A percentile compares a stretch with the other conserved stretches of the same genome.
Evolutionary conservation across 2,797 vertebrate species (phyloP).

Genomic region (Myripristis jacobus): DNA sequence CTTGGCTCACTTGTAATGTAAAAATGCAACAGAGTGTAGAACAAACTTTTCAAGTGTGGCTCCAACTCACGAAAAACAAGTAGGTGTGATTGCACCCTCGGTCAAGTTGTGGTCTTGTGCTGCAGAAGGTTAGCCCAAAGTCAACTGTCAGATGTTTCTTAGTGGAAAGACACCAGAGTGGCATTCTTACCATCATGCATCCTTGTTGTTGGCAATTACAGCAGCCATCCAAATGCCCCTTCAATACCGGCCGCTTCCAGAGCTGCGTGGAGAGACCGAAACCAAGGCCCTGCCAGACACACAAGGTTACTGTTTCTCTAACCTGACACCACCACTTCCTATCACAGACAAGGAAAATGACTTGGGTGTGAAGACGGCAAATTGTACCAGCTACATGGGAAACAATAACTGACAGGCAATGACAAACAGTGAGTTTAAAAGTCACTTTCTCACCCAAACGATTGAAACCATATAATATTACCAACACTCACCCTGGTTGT

Average conservation of each 20-base stretch:
- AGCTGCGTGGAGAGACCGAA: background rate
- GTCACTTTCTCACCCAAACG: conserved; percentile 42
- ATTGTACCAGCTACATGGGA: conserved; percentile 7
- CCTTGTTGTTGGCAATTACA: background rate
- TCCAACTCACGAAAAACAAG: too few relatives aligned
- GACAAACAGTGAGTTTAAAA: conserved; percentile 37
- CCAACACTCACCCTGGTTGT: conserved; percentile 71
- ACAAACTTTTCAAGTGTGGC: too few relatives aligned
- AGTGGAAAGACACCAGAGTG: too few relatives aligned
- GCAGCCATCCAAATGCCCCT: background rate
- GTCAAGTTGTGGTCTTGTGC: too few relatives aligned
- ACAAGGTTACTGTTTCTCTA: background rate
- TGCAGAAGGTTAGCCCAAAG: too few relatives aligned
- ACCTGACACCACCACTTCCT: background rate
- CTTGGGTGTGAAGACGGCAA: background rate
- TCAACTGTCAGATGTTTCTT: too few relatives aligned
- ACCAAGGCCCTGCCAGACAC: background rate
- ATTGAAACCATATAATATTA: conserved; percentile 67
- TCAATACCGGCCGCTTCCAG: background rate
- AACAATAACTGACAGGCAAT: conserved; percentile 26
- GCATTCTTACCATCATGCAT: too few relatives aligned
- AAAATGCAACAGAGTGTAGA: too few relatives aligned
- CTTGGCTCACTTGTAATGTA: too few relatives aligned
- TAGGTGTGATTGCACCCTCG: too few relatives aligned
- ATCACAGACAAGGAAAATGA: background rate